Conservation (phyloP, 2,113 vertebrate species). For the Phylloscopus trochilus region DNA sequence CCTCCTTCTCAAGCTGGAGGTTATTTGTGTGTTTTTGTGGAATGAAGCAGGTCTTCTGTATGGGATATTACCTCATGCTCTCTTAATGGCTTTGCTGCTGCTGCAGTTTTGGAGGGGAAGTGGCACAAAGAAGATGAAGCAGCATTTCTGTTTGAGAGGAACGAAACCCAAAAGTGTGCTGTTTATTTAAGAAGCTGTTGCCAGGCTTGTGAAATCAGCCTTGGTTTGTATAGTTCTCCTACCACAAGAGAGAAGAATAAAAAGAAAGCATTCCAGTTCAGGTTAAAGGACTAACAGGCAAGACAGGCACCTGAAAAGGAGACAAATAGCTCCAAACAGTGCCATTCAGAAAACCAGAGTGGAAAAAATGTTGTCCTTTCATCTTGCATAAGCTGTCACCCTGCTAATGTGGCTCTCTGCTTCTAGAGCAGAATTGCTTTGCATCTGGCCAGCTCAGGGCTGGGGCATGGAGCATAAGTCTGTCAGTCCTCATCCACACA, state of each 20-base stretch:
- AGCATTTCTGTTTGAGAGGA: slow-evolving; percentile 24
- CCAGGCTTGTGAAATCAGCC: neutral
- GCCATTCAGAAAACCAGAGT: neutral
- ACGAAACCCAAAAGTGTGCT: neutral
- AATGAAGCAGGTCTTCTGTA: slow-evolving; percentile 30
- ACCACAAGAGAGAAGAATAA: neutral
- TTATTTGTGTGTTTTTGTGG: slow-evolving; percentile 53
- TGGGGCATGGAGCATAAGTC: neutral
- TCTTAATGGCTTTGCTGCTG: slow-evolving; percentile 44
- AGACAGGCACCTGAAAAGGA: neutral
- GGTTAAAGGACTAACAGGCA: neutral
- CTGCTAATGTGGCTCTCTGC: neutral
- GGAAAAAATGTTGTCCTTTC: neutral
- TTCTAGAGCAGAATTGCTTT: neutral
- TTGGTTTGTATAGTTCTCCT: neutral
- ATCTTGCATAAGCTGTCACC: neutral
- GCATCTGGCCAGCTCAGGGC: neutral
- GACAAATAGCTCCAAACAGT: neutral
- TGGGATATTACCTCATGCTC: slow-evolving; percentile 21
- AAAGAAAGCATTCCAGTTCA: neutral
- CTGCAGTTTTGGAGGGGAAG: slow-evolving; percentile 33
- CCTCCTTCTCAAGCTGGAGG: slow-evolving; percentile 10
- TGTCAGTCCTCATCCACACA: neutral
- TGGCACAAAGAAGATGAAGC: slow-evolving; percentile 53
- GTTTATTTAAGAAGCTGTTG: slow-evolving; percentile 25